phyloP scores from a whole-genome alignment of 2,797 vertebrate species.

The Poecilia velifera region DNA sequence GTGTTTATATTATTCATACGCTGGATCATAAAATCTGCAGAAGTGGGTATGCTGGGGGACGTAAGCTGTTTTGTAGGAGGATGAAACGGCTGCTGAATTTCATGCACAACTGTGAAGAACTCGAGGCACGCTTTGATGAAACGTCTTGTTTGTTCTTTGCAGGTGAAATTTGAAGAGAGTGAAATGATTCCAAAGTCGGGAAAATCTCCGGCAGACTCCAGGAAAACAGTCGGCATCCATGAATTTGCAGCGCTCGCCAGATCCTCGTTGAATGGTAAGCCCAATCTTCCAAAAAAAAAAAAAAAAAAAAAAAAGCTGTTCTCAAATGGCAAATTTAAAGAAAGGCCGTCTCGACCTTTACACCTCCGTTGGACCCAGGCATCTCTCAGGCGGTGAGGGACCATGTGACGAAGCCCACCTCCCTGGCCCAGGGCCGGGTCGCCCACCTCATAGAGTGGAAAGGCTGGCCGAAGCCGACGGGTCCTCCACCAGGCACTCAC shows the following conservation, averaged over 20 bases:
- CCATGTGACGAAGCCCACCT: constrained; percentile 97
- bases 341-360: not conserved
- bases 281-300: too few species aligned
- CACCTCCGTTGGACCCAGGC: constrained; percentile 71
- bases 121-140: not conserved
- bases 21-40: constrained; percentile 10
- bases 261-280: constrained; percentile 93
- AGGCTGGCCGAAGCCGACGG: constrained; percentile 93
- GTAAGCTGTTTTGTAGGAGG: not conserved
- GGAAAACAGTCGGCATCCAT: constrained; percentile 95
- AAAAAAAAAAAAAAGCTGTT: too few species aligned
- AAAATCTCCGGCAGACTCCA: constrained; percentile 78
- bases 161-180: constrained; percentile 96
- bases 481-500: constrained; percentile 83
- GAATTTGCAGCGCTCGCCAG: constrained; percentile 97
- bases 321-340: not conserved
- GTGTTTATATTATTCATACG: constrained; percentile 9
- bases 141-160: constrained; percentile 30
- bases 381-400: constrained; percentile 98
- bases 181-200: constrained; percentile 98
- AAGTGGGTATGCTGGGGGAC: not conserved
- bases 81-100: not conserved
- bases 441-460: constrained; percentile 99
- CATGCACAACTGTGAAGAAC: not conserved
- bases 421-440: constrained; percentile 96